Evolutionary conservation across 2,113 vertebrate genomes (phyloP), one percentile per base, ranked within the genome.

Genomic region (Salvelinus namaycush): DNA sequence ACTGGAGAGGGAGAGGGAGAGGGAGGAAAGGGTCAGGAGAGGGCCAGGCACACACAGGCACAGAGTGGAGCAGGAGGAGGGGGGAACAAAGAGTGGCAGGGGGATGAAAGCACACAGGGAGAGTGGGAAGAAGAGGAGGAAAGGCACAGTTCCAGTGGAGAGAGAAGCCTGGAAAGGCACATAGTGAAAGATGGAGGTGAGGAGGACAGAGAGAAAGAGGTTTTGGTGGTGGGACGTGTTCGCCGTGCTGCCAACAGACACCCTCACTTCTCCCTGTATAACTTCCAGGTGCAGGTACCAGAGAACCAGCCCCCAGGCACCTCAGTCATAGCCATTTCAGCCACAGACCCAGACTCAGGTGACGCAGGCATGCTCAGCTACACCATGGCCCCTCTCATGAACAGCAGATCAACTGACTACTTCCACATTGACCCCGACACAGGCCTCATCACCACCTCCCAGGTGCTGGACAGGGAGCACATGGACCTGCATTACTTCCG

Each of bases 401-500:
- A 99, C 91, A 98, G 96, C 87, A 94, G 96, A 51, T 99, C 98
- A 0, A 93, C 94, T 79, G 97, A 99, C 83, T 95, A 97, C 78
- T 99, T 99, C 88, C 94, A 91, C 89, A 98, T 99, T 20, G 95
- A 99, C 87, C 92, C 95, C 14, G 92, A 89, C 51, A 95, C 92
- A 0, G 98, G 97, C 22, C 93, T 99, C 72, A 96, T 99, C 87
- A 93, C 94, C 80, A 96, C 96, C 60, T 96, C 95, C 0, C 95
- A 96, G 81, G 85, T 95, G 29, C 90, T 99, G 62, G 98, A 99
- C 85, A 92, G 98, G 26, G 98, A 99, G 81, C 96, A 94, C 88
- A 98, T 99, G 96, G 97, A 97, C 69, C 91, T 95, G 51, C 98
- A 99, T 90, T 97, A 98, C 84, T 97, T 99, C 86, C 93, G 96